These are phyloP conservation scores for Falco naumanni DNA, from an alignment of 2,797 vertebrate species.

Conservation along the genomic window DNA sequence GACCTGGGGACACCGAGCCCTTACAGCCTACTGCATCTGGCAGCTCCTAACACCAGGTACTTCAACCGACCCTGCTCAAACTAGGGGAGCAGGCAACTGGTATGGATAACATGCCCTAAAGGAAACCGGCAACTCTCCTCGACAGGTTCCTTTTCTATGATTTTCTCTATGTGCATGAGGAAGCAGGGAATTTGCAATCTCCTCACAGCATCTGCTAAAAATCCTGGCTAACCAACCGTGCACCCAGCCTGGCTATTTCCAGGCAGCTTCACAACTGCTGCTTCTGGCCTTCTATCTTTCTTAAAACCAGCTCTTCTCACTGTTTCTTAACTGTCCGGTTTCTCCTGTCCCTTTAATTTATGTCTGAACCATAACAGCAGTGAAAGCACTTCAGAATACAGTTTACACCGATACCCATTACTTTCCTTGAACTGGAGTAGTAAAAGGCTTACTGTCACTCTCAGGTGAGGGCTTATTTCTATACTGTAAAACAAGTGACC, in stretches of 20 bases:
- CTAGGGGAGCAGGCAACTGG: not conserved
- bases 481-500: constrained; percentile 11
- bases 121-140: not conserved
- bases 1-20: not conserved
- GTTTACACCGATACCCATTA: not conserved
- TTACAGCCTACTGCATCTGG: no score
- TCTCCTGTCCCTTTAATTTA: not conserved
- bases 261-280: not conserved
- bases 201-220: not conserved
- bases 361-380: not conserved
- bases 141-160: not conserved
- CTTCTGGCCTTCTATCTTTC: not conserved
- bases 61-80: not conserved
- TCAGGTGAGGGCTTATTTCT: constrained; percentile 11
- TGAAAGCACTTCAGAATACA: not conserved
- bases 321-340: not conserved
- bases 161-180: not conserved
- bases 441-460: constrained; percentile 3
- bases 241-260: not conserved
- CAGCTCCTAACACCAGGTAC: not conserved
- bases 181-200: not conserved
- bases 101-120: not conserved
- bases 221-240: not conserved
- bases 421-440: not conserved
- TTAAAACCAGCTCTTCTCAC: not conserved